Conservation (phyloP, 2,797 vertebrate genomes). For the Salmo trutta region DNA sequence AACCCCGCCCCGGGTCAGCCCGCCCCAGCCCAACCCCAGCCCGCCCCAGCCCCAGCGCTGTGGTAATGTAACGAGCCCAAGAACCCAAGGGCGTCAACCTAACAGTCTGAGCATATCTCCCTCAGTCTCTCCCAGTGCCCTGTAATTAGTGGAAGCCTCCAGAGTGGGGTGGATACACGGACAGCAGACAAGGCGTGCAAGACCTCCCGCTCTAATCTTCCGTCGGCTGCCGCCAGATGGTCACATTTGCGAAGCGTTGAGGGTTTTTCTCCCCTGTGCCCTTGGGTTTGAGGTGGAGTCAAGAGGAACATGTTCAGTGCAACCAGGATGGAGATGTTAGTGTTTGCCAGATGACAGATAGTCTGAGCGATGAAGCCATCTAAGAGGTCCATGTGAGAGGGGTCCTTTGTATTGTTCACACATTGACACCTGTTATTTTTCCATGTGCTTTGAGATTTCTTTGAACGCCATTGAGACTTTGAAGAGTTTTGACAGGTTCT, state of each 20-base stretch:
- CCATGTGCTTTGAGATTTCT: background rate
- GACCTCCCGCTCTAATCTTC: background rate
- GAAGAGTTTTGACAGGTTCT: background rate
- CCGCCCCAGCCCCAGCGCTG: constrained; percentile 23
- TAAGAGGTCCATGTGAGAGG: constrained; percentile 12
- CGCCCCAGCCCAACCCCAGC: too few species aligned
- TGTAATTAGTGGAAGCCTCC: constrained; percentile 75
- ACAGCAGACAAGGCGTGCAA: background rate
- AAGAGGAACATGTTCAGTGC: constrained; percentile 35
- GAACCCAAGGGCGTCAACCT: constrained; percentile 68
- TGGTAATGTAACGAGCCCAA: constrained; percentile 53
- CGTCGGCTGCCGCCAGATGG: constrained; percentile 67
- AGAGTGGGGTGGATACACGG: constrained; percentile 26
- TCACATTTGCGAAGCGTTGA: constrained; percentile 62
- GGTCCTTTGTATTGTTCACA: constrained; percentile 3
- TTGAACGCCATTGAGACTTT: background rate
- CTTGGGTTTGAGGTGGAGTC: constrained; percentile 59
- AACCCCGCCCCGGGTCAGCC: too few species aligned
- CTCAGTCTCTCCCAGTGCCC: constrained; percentile 58
- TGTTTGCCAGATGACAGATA: constrained; percentile 12
- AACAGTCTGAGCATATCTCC: constrained; percentile 64
- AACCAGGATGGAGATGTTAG: constrained; percentile 57
- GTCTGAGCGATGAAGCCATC: constrained; percentile 23
- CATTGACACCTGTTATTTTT: background rate
- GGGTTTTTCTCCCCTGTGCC: constrained; percentile 41